Evolutionary conservation across 2,888 invertebrate genomes (phyloP), one percentile per base, ranked within the genome.

Genomic region (Aphrophora alni): DNA sequence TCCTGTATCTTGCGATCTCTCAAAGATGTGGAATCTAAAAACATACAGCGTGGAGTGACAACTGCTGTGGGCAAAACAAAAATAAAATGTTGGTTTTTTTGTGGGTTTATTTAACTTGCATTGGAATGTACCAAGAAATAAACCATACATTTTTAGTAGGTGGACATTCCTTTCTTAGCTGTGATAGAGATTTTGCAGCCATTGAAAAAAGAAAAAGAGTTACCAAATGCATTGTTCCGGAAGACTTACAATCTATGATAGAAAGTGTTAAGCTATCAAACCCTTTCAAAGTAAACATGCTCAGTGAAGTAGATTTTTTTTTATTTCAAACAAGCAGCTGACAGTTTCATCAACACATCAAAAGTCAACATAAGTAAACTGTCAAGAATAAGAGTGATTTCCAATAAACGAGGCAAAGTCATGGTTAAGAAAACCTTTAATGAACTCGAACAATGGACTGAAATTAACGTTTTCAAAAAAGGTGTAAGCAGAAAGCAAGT

Each of bases 281-380:
- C 10, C 73, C 38, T 24, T 73, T 73, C 28, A 33, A 17, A 4
- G 73, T 73, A n/a, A 73, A 73, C 73, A 73, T 73, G 73, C 21
- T 73, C n/a, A 33, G 21, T 14, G 38, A 38, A 78, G 27, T 25
- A 73, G 44, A 75, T 78, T 73, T 59, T 81, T 78, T 24, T 74
- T 17, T 70, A 81, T 68, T 38, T 81, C 0, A 78, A 74, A 27
- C 0, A 59, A 25, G 14, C 68, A 24, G 68, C 73, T n/a, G 33
- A 78, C 26, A 33, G 2, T n/a, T 74, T 78, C 38, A 38, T 78
- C 4, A 81, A 78, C 68, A 81, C 78, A 0, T 26, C 38, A 26
- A 81, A 76, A 80, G 38, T 80, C 10, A 68, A 73, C 12, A 73
- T 73, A 14, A 26, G 27, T 4, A 28, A 14, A 73, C 1, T 73